Evolutionary conservation across 2,113 vertebrate species (phyloP).

Genomic region (Callospermophilus lateralis): DNA sequence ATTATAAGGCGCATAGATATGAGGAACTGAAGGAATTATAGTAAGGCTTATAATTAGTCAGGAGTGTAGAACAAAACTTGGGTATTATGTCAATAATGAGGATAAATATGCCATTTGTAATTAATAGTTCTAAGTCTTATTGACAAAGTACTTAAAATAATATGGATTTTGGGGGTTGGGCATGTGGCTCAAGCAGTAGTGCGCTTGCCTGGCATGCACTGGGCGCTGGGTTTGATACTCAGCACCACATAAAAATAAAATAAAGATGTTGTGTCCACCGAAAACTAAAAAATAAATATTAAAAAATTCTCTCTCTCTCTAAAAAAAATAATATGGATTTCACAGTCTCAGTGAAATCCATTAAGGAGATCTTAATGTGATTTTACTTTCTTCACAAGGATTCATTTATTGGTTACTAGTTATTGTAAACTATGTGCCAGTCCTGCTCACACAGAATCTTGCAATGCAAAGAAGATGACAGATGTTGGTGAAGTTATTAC

Average conservation of each 20-base stretch:
- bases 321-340: not conserved
- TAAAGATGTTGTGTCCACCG: no score
- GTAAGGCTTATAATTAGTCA: not conserved
- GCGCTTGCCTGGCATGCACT: no score
- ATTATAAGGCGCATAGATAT: not conserved
- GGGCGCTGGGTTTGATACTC: no score
- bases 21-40: not conserved
- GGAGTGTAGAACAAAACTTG: not conserved
- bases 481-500: not conserved
- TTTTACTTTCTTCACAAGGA: slow-evolving; percentile 7
- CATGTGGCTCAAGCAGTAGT: no score
- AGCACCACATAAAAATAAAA: no score
- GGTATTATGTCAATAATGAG: not conserved
- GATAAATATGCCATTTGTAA: not conserved
- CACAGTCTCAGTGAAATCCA: not conserved
- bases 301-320: no score
- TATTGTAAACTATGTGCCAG: not conserved
- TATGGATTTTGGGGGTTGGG: not conserved
- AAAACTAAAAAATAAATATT: no score
- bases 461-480: not conserved
- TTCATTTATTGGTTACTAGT: not conserved
- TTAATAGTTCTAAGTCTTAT: not conserved
- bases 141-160: not conserved
- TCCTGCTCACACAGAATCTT: not conserved
- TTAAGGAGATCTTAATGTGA: not conserved